A percentile compares a stretch with the other conserved stretches of the same genome.
These are phyloP conservation scores for Cyrtonyx montezumae DNA, from an alignment of 2,113 vertebrate genomes.

Conservation along the genomic window DNA sequence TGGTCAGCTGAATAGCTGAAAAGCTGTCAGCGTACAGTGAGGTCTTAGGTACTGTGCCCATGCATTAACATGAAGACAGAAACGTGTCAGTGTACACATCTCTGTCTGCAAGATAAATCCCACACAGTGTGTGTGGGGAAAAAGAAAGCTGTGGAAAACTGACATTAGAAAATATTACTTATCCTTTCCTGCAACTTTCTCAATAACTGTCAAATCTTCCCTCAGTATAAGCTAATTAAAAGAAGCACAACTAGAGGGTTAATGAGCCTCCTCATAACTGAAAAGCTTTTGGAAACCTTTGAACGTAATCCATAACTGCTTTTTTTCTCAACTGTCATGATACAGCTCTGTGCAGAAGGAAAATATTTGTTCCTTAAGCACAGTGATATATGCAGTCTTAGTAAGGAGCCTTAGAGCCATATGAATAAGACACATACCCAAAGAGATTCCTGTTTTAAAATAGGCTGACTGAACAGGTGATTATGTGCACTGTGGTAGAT, in stretches of 20 bases:
- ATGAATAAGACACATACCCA: background rate
- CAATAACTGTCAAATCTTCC: background rate
- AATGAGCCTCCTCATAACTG: background rate
- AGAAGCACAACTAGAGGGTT: background rate
- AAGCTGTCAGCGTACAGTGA: background rate
- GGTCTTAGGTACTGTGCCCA: background rate
- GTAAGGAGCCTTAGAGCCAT: background rate
- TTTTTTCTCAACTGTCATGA: background rate
- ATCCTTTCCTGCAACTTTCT: background rate
- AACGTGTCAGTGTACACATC: background rate
- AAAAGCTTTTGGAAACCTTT: background rate
- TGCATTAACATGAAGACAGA: background rate
- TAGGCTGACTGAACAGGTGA: background rate
- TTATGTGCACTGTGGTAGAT: background rate
- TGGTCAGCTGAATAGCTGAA: background rate
- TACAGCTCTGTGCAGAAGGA: background rate
- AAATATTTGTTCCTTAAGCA: background rate
- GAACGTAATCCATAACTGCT: background rate
- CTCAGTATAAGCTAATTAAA: background rate
- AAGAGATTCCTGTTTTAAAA: background rate
- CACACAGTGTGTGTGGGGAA: background rate
- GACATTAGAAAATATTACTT: background rate
- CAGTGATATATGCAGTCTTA: background rate
- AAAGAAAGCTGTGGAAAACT: background rate
- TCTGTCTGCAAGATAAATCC: background rate